Percentiles rank a stretch among this genome's conserved stretches.
Conservation (phyloP, 2,113 vertebrate species). For the Coptodon bakossiorum region DNA sequence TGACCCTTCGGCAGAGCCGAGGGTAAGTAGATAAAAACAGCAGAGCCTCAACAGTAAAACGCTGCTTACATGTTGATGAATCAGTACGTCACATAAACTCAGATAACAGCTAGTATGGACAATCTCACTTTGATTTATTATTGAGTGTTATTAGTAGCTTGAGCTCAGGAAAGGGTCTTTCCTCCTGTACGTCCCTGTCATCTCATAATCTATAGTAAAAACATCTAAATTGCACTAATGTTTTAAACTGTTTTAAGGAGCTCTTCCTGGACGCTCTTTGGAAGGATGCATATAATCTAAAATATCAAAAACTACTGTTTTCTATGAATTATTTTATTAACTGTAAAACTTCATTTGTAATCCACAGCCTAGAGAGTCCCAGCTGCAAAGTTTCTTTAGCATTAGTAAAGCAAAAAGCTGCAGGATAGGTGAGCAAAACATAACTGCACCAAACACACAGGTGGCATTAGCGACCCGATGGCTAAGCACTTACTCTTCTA, state of each 20-base stretch:
- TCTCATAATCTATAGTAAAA: not conserved
- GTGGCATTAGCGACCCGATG: fast-evolving
- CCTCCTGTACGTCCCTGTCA: not conserved
- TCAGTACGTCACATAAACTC: not conserved
- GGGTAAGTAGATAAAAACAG: not conserved
- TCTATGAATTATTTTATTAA: not conserved
- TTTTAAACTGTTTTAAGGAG: no score
- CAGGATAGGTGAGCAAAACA: not conserved
- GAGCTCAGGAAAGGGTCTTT: not conserved
- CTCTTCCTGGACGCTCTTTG: no score
- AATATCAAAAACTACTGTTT: no score
- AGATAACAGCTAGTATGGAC: not conserved
- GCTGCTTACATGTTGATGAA: not conserved
- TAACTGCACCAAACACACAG: not conserved
- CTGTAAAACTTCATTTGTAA: not conserved
- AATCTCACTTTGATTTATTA: not conserved
- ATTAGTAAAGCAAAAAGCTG: fast-evolving
- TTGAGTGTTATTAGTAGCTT: not conserved
- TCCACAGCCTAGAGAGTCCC: not conserved
- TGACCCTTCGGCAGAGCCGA: fast-evolving
- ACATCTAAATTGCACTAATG: no score
- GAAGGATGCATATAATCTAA: no score
- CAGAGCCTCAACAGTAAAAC: not conserved
- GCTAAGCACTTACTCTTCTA: not conserved
- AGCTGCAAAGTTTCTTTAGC: not conserved